phyloP scores from a whole-genome alignment of 2,888 invertebrate species.

The Erebia aethiops region DNA sequence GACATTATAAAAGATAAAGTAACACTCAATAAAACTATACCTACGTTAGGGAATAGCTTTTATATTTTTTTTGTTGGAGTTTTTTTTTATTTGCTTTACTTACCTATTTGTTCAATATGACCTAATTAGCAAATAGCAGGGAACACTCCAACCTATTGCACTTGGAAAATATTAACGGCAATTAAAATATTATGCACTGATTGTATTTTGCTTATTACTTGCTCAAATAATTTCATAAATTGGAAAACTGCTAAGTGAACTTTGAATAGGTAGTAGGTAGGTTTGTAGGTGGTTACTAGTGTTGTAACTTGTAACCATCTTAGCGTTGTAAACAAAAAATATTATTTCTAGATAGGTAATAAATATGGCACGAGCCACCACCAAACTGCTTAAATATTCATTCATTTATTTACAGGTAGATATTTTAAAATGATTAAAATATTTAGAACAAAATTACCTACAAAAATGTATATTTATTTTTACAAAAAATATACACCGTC shows the following conservation, averaged over 20 bases:
- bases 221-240: neutral
- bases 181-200: slow-evolving; percentile 15
- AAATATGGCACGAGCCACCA: too few relatives aligned
- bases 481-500: too few relatives aligned
- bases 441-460: too few relatives aligned
- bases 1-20: neutral
- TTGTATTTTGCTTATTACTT: slow-evolving; percentile 1
- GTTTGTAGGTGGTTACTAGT: too few relatives aligned
- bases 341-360: too few relatives aligned
- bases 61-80: neutral
- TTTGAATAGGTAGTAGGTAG: too few relatives aligned
- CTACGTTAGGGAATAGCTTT: neutral
- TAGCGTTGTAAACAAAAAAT: neutral
- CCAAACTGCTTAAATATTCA: too few relatives aligned
- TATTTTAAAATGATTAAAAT: too few relatives aligned
- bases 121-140: neutral
- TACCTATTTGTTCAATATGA: neutral
- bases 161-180: slow-evolving; percentile 27
- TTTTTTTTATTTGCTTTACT: neutral
- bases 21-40: too few relatives aligned
- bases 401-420: too few relatives aligned
- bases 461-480: too few relatives aligned
- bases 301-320: too few relatives aligned
- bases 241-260: neutral
- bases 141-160: slow-evolving; percentile 8